Base-by-base conservation (phyloP, 92 coral and sea anemone species). In the Phenganax subtilis region DNA sequence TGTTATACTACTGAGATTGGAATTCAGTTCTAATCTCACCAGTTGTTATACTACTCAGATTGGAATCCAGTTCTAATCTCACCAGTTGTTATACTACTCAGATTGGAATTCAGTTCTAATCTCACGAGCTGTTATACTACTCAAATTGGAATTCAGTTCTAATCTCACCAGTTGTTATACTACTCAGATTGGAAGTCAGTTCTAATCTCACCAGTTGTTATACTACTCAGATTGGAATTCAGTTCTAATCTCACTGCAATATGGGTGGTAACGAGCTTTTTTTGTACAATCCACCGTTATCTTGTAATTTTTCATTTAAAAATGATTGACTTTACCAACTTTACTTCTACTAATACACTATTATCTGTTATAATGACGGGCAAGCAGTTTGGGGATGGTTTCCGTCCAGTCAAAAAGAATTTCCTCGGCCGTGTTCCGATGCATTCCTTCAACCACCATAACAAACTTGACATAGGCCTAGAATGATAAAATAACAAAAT, bases 401-500 rank as follows among this genome's bases (percentile, higher is more conserved):
- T 68, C 73, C 2, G 73, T 68, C 73, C 52, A 68, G 14, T 30
- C 16, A 25, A 68, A 68, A 68, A 68, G 53, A 68, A 6, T 3
- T 37, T 68, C 73, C 29, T 68, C 54, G 0, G 73, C 73, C 8
- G 16, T 68, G 7, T 68, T 27, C 4, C 73, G 52, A 37, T 68
- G 10, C 7, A 68, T 6, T 37, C 73, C 73, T 10, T 68, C 73
- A 30, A 68, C 53, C n/a, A 30, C 73, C 73, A 68, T 68, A 0
- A 68, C n/a, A 3, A 68, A 37, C 30, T 68, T 68, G 15, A 68
- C 73, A 68, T 30, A 68, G 8, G 73, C 73, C 73, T 68, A 30
- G 3, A 29, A 29, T 8, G 6, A 11, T 3, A n/a, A 30, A 10
- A 37, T 2, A 6, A 0, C 14, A 30, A 37, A n/a, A 37, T 30